These are phyloP conservation scores for Tautogolabrus adspersus DNA, from an alignment of 2,113 vertebrate genomes.

Conservation along the genomic window DNA sequence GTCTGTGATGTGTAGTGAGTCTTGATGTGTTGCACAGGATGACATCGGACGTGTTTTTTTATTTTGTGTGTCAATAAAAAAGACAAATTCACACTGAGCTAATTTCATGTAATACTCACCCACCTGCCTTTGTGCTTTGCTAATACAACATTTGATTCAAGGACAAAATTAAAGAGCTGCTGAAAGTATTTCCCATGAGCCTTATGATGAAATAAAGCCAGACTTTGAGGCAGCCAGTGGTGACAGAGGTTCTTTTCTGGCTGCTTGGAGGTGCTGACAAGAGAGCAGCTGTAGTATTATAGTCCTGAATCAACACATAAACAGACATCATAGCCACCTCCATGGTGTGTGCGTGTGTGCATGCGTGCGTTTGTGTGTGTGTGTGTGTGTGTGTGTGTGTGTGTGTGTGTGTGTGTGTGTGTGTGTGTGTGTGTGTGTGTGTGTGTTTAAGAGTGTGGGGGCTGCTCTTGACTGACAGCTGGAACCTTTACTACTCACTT, in stretches of 20 bases:
- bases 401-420: background rate
- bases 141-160: slow-evolving; percentile 12
- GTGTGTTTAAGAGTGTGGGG: slow-evolving; percentile 11
- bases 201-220: slow-evolving; percentile 41
- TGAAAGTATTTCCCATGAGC: slow-evolving; percentile 57
- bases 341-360: too few species aligned
- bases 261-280: slow-evolving; percentile 67
- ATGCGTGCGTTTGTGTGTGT: slow-evolving; percentile 10
- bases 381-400: slow-evolving; percentile 15
- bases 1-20: background rate
- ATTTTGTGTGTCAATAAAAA: too few species aligned
- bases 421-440: background rate
- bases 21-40: slow-evolving; percentile 18
- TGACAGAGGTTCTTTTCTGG: slow-evolving; percentile 65
- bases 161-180: slow-evolving; percentile 29
- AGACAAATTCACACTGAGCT: background rate
- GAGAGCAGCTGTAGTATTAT: slow-evolving; percentile 72
- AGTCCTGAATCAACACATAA: slow-evolving; percentile 69
- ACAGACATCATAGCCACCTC: slow-evolving; percentile 59
- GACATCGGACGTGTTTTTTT: background rate
- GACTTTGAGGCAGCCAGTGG: slow-evolving; percentile 36
- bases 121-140: background rate
- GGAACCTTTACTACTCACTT: slow-evolving; percentile 13
- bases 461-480: slow-evolving; percentile 25
- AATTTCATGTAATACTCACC: too few species aligned